Base-by-base conservation (phyloP, 23 tunicate species). In the Ciona savignyi region DNA sequence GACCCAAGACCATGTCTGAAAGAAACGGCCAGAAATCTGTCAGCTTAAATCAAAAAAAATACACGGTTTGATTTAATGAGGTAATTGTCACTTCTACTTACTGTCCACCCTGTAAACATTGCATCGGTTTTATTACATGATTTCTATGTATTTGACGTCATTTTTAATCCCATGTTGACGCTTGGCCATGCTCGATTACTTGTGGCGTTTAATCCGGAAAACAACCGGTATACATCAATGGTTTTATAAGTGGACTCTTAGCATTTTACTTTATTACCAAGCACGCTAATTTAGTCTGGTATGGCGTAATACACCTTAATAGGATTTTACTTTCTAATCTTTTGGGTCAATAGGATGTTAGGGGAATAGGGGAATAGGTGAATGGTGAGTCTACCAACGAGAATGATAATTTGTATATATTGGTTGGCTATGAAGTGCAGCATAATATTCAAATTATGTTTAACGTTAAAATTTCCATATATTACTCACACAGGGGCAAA, bases 71-170 rank as follows among this genome's bases (percentile, higher is more conserved):
- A n/a, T 6, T 9, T 42, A 42, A 42, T 42, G 15, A 42, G 15
- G 56, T 6, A 15, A 42, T 42, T 42, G 15, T 15, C 56, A 42
- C 56, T 42, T 42, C 56, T 42, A 15, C 9, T 42, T 42, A 42
- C 56, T 6, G 15, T 42, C 15, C 9, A 42, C 15, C 56, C 11
- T 42, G 56, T 42, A 42, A 42, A 42, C 56, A 42, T 15, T 42
- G 56, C 11, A 6, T 42, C 11, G 56, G 56, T 42, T 42, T 42
- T n/a, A n/a, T n/a, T 42, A 42, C 56, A 42, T 15, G 56, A 42
- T 42, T 42, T 42, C 56, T 42, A 42, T 42, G 56, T 42, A 42
- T 42, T 42, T 42, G 56, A 42, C 56, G 56, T 42, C 56, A 42
- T 42, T 42, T 42, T 15, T 42, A 42, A 42, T 42, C 56, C 56